Base-by-base conservation (phyloP, 1,140 invertebrate genomes). In the Drosophila elegans region DNA sequence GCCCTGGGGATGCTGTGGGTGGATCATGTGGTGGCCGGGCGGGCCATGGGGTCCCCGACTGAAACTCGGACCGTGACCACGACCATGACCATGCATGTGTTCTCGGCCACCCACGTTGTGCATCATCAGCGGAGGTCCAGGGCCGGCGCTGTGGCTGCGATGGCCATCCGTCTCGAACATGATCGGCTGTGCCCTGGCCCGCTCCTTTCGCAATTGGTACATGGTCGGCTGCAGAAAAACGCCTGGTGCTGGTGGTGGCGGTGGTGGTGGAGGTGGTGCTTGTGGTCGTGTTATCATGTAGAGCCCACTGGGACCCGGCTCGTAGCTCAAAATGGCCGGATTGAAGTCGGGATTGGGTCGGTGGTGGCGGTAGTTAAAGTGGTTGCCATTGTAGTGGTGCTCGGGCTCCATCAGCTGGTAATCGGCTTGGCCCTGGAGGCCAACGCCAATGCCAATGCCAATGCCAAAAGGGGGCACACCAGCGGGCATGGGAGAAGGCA, bases 141-240 rank as follows among this genome's bases (percentile, higher is more conserved):
- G 2, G 10, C n/a, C 29, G 44, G 13, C 12, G 38, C 52, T 1
- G 2, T 25, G 27, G 6, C 9, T 46, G 39, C 49, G 36, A 21
- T 41, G 56, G 3, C 71, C 48, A 2, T 53, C 48, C 13, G 71
- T 46, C n/a, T 73, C 66, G 34, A 73, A 73, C 5, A 71, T 21
- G 13, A 74, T 46, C 9, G 68, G 49, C 5, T 21, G 16, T 21
- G 45, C 29, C n/a, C 32, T 16, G 3, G 29, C 21, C 0, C 36
- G 32, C n/a, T 71, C 44, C 7, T 34, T 29, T 10, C 52, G 53
- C 13, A 27, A 6, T 1, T 25, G 13, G 16, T 39, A 57, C 29
- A 42, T 27, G 3, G 7, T 2, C 1, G 21, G 62, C 3, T 1
- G 27, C 3, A 21, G 16, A 21, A 21, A 1, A 21, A 21, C 16